Evolutionary conservation across 1,140 invertebrate species (phyloP).

Genomic region (Drosophila tropicalis): DNA sequence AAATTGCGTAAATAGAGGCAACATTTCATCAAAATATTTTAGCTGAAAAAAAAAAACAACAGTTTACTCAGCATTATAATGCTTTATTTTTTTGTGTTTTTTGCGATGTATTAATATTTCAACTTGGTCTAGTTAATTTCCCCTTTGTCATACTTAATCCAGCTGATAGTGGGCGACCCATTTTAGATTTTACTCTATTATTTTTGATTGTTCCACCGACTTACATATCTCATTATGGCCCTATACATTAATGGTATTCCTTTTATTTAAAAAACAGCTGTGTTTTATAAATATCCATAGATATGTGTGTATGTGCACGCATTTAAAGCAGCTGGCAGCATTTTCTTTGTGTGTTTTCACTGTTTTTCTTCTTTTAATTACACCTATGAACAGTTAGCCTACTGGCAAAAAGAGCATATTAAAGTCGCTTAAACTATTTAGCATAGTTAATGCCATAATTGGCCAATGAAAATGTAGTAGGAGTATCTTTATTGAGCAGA

Average conservation of each 20-base stretch:
- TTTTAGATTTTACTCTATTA: not conserved
- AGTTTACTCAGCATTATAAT: not conserved
- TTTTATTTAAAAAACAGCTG: not conserved
- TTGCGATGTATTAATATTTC: not conserved
- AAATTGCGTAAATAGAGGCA: too few species aligned
- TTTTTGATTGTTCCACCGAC: not conserved
- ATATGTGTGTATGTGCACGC: conserved; percentile 17
- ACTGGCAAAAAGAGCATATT: not conserved
- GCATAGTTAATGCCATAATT: too few species aligned
- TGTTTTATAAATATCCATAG: conserved; percentile 8
- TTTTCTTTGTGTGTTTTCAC: conserved; percentile 4
- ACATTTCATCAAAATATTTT: not conserved
- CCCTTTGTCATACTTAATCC: not conserved
- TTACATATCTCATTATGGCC: not conserved
- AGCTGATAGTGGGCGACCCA: not conserved
- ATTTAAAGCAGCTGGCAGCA: conserved; percentile 23
- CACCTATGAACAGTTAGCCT: not conserved
- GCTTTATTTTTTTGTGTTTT: not conserved
- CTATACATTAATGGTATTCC: not conserved
- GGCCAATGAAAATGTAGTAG: too few species aligned
- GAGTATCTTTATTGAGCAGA: too few species aligned
- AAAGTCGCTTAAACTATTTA: not conserved
- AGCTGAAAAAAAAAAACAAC: not conserved
- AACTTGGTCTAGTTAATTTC: not conserved
- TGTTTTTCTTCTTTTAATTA: not conserved